A percentile compares a stretch with the other conserved stretches of the same genome.
phyloP scores from a whole-genome alignment of 2,888 invertebrate genomes.

The Terebella lapidaria region DNA sequence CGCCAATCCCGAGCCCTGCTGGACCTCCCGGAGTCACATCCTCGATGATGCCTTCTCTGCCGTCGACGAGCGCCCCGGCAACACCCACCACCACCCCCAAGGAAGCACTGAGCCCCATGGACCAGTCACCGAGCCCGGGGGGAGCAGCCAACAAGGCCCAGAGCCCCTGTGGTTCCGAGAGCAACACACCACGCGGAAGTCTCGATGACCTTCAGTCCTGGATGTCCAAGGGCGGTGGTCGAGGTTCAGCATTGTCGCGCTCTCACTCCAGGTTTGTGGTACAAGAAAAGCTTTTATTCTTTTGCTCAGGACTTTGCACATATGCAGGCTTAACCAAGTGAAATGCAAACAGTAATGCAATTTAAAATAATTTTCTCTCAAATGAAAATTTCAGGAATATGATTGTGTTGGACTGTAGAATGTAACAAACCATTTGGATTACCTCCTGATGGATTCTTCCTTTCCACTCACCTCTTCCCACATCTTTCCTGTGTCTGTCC shows the following conservation, averaged over 20 bases:
- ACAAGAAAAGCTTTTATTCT: no score
- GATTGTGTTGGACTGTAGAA: no score
- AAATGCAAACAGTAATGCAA: no score
- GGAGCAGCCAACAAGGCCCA: neutral
- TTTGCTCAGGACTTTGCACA: no score
- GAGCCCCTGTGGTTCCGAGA: neutral
- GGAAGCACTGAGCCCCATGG: neutral
- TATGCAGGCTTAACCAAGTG: no score
- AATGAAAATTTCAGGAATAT: no score
- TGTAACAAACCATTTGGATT: no score
- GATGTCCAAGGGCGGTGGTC: neutral
- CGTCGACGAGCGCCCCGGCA: neutral
- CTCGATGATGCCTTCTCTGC: neutral
- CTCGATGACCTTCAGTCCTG: neutral
- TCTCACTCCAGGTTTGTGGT: constrained; percentile 48
- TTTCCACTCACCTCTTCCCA: no score
- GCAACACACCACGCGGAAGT: neutral
- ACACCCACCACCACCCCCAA: neutral
- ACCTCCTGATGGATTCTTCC: no score
- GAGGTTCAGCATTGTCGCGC: constrained; percentile 36
- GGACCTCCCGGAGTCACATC: neutral
- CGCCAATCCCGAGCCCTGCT: neutral
- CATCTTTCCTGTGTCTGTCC: no score
- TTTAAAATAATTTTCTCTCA: no score
- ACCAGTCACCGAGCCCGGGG: neutral